Percentiles rank a stretch among this genome's conserved stretches.
Evolutionary conservation across 2,113 vertebrate genomes (phyloP).

Genomic region (Zapornia atra): DNA sequence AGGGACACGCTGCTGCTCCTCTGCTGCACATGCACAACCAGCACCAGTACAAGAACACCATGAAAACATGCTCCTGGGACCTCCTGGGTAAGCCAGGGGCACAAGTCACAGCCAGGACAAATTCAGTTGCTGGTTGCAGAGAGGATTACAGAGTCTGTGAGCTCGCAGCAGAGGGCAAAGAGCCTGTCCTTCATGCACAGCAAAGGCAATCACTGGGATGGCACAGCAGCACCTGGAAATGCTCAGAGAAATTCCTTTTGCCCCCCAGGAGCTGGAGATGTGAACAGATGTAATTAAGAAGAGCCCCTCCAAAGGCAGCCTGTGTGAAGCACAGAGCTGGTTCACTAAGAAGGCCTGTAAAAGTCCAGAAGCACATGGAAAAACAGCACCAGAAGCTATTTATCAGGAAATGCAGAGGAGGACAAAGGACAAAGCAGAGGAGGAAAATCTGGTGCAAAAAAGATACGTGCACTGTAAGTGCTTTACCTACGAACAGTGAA

Average conservation of each 20-base stretch:
- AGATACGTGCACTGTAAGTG: neutral
- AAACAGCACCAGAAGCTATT: constrained; percentile 54
- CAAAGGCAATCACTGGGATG: neutral
- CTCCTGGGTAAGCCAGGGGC: neutral
- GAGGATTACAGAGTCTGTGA: neutral
- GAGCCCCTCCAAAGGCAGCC: neutral
- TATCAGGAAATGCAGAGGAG: constrained; percentile 44
- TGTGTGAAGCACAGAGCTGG: neutral
- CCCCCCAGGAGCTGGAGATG: neutral
- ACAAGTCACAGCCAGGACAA: neutral
- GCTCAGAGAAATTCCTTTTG: neutral
- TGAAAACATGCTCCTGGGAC: fast-evolving
- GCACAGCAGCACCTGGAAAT: neutral
- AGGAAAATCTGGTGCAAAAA: constrained; percentile 25
- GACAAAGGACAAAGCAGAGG: constrained; percentile 65
- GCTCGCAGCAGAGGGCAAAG: neutral
- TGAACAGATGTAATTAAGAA: neutral
- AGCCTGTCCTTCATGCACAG: neutral
- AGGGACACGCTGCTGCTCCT: neutral
- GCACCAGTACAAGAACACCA: neutral
- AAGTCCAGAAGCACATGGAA: neutral
- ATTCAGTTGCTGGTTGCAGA: neutral
- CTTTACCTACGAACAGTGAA: neutral
- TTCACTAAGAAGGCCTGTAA: neutral
- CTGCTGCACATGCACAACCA: neutral